Conservation (phyloP, 2,797 vertebrate species). For the Emydoidea blandingii region DNA sequence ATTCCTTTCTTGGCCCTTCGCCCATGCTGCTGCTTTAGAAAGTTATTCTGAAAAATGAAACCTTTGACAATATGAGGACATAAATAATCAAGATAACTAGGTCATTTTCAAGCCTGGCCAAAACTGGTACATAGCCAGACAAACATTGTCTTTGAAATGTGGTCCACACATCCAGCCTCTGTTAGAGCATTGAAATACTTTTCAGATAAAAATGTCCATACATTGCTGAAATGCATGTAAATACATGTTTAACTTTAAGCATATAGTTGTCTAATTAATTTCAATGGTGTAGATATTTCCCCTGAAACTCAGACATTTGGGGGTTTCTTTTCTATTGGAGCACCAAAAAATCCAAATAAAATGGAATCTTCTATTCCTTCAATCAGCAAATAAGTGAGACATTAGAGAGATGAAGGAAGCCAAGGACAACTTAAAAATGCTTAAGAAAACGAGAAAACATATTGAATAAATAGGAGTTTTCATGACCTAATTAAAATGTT, state of each 20-base stretch:
- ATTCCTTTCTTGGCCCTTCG: not conserved
- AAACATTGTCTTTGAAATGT: not conserved
- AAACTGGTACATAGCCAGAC: not conserved
- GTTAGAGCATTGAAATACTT: not conserved
- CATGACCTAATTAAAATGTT: constrained; percentile 21
- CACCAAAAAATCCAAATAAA: not conserved
- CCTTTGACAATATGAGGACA: not conserved
- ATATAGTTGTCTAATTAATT: not conserved
- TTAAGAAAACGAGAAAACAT: not conserved
- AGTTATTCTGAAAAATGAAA: not conserved
- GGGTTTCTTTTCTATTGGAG: not conserved
- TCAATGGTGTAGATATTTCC: not conserved
- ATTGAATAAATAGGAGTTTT: not conserved
- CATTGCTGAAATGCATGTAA: not conserved
- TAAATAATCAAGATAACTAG: not conserved
- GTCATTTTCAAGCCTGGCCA: not conserved
- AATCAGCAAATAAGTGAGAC: not conserved
- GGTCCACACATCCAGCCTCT: not conserved
- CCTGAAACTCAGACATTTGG: not conserved
- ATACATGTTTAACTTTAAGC: not conserved
- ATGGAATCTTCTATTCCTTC: not conserved
- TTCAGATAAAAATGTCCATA: not conserved
- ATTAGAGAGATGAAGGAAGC: not conserved
- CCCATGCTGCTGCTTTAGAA: not conserved
- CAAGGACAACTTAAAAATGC: not conserved